phyloP scores from a whole-genome alignment of 1,140 invertebrate species.

The Apis florea region DNA sequence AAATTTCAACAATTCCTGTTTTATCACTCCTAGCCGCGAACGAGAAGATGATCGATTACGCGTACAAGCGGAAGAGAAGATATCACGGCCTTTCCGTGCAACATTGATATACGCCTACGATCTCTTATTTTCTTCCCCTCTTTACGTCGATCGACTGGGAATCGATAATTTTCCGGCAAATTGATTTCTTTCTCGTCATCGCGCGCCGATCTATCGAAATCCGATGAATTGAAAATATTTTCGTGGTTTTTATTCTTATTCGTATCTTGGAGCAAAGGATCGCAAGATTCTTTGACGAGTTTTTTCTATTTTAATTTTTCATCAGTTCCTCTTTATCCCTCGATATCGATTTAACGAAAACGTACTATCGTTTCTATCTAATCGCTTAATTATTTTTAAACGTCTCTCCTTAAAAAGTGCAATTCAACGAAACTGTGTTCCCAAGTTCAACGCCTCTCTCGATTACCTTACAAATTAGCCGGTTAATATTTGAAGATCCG shows the following conservation, averaged over 20 bases:
- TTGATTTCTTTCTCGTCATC: constrained; percentile 3
- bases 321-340: no score
- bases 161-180: constrained; percentile 29
- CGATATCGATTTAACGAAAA: no score
- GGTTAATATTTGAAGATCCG: constrained; percentile 11
- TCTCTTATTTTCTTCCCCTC: not conserved
- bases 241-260: no score
- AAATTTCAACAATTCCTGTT: constrained; percentile 9
- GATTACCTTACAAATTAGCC: not conserved
- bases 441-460: no score
- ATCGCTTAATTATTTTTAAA: no score
- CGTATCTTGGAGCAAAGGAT: no score
- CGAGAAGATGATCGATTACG: constrained; percentile 52
- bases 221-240: not conserved
- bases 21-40: not conserved
- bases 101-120: no score
- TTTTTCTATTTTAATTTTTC: no score
- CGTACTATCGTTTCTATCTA: no score
- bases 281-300: no score
- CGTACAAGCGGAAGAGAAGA: constrained; percentile 41
- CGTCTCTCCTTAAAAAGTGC: not conserved
- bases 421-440: not conserved
- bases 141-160: not conserved
- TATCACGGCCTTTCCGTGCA: constrained; percentile 16
- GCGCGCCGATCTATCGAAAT: not conserved